Conservation (phyloP, 2,888 invertebrate genomes). For the Chloromyia formosa region DNA sequence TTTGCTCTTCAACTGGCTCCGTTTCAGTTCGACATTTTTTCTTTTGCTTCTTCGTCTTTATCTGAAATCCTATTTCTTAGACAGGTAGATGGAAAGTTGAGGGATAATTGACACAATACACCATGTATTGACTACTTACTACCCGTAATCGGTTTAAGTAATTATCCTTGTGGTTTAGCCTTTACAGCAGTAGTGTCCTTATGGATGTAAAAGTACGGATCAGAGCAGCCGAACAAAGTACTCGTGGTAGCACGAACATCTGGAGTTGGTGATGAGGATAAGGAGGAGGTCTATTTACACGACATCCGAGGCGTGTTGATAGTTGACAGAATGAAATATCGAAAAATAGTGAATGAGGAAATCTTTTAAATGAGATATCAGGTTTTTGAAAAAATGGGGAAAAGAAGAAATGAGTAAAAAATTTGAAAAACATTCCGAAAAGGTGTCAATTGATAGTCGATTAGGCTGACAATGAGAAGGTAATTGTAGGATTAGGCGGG, state of each 20-base stretch:
- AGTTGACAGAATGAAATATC: conserved; percentile 5
- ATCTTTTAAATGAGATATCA: conserved; percentile 13
- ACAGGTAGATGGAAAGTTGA: conserved; percentile 21
- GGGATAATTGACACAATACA: conserved; percentile 37
- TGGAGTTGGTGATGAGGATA: neutral
- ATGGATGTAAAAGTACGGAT: too few species aligned
- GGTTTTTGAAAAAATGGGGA: neutral
- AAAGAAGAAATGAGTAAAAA: too few species aligned
- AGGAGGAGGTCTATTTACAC: conserved; percentile 36
- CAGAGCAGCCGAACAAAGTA: neutral
- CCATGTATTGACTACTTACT: conserved; percentile 28
- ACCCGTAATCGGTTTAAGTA: conserved; percentile 42
- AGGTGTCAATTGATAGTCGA: conserved; percentile 12
- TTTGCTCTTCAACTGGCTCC: neutral
- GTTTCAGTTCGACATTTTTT: neutral
- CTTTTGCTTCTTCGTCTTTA: neutral
- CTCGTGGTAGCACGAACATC: conserved; percentile 3
- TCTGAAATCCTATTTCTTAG: conserved; percentile 23
- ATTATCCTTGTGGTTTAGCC: conserved; percentile 34
- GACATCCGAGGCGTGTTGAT: conserved; percentile 10
- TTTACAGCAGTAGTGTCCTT: neutral
- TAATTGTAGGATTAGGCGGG: neutral
- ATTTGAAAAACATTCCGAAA: neutral
- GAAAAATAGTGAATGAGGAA: neutral
- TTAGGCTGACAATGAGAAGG: neutral